A percentile compares a stretch with the other conserved stretches of the same genome.
phyloP scores from a whole-genome alignment of 30 jellyfish, hydroid and myxozoan species.

The Mastigias papua region DNA sequence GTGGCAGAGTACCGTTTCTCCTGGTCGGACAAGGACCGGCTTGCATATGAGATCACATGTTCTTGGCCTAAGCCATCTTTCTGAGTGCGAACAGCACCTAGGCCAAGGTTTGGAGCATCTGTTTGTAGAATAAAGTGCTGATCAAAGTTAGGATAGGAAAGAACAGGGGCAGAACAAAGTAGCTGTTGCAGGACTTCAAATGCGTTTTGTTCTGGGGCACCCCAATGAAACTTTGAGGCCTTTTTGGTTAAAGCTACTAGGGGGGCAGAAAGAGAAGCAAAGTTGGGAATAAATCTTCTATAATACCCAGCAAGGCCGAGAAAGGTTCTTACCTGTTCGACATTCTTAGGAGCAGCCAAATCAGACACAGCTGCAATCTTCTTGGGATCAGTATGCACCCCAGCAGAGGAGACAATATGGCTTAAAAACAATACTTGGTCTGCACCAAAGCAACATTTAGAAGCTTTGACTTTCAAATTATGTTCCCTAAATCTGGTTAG shows the following conservation, averaged over 20 bases:
- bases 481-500: conserved; percentile 27
- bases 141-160: conserved; percentile 54
- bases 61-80: conserved; percentile 15
- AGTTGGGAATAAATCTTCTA: conserved; percentile 53
- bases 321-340: conserved; percentile 43
- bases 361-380: conserved; percentile 25
- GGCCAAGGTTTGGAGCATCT: conserved; percentile 68
- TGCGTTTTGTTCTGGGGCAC: conserved; percentile 30
- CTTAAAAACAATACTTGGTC: conserved; percentile 32
- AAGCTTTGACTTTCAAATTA: no score
- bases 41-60: conserved; percentile 57
- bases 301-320: conserved; percentile 70
- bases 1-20: conserved; percentile 49
- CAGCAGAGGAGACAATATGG: conserved; percentile 61
- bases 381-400: conserved; percentile 44
- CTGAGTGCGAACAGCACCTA: conserved; percentile 74
- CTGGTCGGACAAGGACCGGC: conserved; percentile 42
- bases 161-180: conserved; percentile 53
- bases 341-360: conserved; percentile 10
- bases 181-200: conserved; percentile 2
- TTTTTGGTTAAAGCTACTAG: conserved; percentile 33
- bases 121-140: conserved; percentile 35
- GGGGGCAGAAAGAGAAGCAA: conserved; percentile 65
- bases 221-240: conserved; percentile 38
- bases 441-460: conserved; percentile 55